Evolutionary conservation across 2,888 invertebrate genomes (phyloP), one percentile per base, ranked within the genome.

Genomic region (Athripsodes cinereus): DNA sequence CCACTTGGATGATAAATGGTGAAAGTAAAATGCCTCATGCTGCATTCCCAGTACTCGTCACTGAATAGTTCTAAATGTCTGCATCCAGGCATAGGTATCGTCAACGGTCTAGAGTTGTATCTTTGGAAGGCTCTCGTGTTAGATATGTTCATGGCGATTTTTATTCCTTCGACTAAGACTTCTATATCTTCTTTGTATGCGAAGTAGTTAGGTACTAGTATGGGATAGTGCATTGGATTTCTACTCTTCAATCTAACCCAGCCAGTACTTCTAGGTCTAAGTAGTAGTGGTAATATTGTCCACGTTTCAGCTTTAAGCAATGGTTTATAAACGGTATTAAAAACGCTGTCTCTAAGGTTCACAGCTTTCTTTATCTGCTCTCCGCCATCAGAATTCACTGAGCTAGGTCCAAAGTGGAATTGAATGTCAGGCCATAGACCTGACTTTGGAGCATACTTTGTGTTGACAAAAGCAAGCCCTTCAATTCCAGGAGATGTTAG

Each of bases 161-260:
- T 84, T n/a, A 92, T 90, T 1, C 92, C 93, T 69, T 92, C 92
- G 0, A 87, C 86, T 1, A 94, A 71, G 0, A 87, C 83, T 64
- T 85, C 78, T 13, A 93, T 79, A 67, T 97, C 96, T 68, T 89
- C 84, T 63, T 86, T 85, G 65, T 92, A 87, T 0, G 91, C 85
- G 69, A 97, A 89, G 70, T 97, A 97, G 71, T 96, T 96, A 0
- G 96, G 95, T 69, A 91, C 89, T 55, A 97, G 88, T 13, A 88
- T 83, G 0, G 96, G 96, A 62, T 90, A 84, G 1, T 88, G 84
- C 63, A 86, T 79, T 0, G 96, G 95, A 71, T 96, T 88, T 35
- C 79, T 81, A 51, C 89, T 90, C 64, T 84, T 85, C 18, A 98
- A 74, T 53, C 87, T 85, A n/a, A 98, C 77, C 83, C 87, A 87